phyloP scores from a whole-genome alignment of 2,113 vertebrate genomes.

The Paracanthobrama guichenoti region DNA sequence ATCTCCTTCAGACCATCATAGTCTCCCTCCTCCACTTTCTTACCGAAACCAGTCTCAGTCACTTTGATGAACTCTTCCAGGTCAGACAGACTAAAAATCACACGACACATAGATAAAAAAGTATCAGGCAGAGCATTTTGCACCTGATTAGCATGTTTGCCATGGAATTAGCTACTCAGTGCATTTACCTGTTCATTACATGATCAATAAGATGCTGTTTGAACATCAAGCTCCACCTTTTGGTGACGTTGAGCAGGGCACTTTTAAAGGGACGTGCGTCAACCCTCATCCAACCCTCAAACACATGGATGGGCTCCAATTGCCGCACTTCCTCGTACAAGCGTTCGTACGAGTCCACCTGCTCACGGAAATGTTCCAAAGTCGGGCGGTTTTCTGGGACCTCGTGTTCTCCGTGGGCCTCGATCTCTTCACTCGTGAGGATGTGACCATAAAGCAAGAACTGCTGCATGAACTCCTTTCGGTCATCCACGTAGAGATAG shows the following conservation, averaged over 20 bases:
- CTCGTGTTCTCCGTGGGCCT: slow-evolving; percentile 66
- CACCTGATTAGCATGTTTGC: not conserved
- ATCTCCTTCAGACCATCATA: slow-evolving; percentile 80
- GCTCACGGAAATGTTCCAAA: slow-evolving; percentile 78
- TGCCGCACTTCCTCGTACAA: slow-evolving; percentile 80
- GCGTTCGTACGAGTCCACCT: slow-evolving; percentile 87
- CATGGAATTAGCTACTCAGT: not conserved
- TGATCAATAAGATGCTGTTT: slow-evolving; percentile 91
- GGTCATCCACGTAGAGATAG: slow-evolving; percentile 83
- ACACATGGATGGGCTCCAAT: slow-evolving; percentile 76
- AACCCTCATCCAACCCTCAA: slow-evolving; percentile 86
- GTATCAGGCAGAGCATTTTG: not conserved
- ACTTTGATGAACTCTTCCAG: slow-evolving; percentile 81
- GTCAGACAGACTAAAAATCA: slow-evolving; percentile 80
- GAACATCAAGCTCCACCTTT: slow-evolving; percentile 92
- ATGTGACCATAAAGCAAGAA: slow-evolving; percentile 80
- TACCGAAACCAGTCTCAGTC: slow-evolving; percentile 74
- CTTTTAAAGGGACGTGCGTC: slow-evolving; percentile 82
- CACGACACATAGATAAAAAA: not conserved
- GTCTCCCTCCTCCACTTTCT: slow-evolving; percentile 83
- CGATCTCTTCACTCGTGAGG: slow-evolving; percentile 73
- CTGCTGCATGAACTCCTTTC: slow-evolving; percentile 82
- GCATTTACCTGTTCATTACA: slow-evolving; percentile 83
- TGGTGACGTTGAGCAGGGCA: slow-evolving; percentile 83
- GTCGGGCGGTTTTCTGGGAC: slow-evolving; percentile 77